phyloP scores from a whole-genome alignment of 2,797 vertebrate species.

The Sarcoramphus papa region DNA sequence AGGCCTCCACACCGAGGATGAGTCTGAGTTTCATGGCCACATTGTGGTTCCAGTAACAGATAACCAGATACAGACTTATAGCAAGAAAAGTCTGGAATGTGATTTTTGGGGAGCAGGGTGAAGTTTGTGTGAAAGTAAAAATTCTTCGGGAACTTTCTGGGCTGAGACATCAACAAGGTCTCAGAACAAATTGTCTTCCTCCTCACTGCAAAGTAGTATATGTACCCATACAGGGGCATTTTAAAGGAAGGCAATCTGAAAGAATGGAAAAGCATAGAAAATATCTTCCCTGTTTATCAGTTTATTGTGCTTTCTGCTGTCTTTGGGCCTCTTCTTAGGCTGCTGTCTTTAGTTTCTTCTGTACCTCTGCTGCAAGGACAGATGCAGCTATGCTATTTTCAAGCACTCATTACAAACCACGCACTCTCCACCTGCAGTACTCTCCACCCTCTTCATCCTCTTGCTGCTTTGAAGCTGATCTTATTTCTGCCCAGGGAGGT shows the following conservation, averaged over 20 bases:
- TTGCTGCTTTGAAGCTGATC: neutral
- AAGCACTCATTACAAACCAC: neutral
- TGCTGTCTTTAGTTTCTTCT: neutral
- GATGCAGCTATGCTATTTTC: neutral
- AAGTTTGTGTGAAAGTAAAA: neutral
- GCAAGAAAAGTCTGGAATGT: neutral
- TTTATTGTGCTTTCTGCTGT: neutral
- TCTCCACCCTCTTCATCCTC: neutral
- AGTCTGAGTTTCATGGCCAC: neutral
- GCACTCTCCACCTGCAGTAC: neutral
- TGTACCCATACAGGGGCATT: neutral
- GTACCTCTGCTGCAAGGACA: neutral
- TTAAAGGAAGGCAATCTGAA: neutral
- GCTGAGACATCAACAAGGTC: neutral
- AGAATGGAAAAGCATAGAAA: neutral
- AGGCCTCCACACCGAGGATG: slow-evolving; percentile 26
- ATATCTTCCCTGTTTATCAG: neutral
- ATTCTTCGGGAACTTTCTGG: neutral
- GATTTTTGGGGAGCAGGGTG: neutral
- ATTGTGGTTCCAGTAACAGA: neutral
- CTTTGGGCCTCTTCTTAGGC: neutral
- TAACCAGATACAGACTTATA: neutral
- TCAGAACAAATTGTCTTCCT: neutral
- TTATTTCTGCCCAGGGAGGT: neutral
- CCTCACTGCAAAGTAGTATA: neutral